A percentile compares a stretch with the other conserved stretches of the same genome.
Evolutionary conservation across 1,140 invertebrate species (phyloP).

Genomic region (Brachionus plicatilis): DNA sequence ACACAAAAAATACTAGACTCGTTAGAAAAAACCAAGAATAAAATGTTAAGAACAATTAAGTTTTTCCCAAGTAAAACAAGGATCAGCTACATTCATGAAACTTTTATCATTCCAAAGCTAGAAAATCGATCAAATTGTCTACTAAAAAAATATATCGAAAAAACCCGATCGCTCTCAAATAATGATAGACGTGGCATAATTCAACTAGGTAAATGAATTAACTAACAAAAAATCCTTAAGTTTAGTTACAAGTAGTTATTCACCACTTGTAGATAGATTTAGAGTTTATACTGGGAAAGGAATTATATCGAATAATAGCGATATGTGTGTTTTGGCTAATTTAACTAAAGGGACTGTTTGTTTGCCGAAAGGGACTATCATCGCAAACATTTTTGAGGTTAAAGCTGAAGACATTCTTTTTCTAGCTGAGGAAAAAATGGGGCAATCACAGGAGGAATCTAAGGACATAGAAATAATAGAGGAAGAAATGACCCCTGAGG

Average conservation of each 20-base stretch:
- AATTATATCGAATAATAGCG: not conserved
- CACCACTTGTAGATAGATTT: not conserved
- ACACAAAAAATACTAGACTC: too few species aligned
- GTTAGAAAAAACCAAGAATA: too few species aligned
- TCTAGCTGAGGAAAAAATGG: not conserved
- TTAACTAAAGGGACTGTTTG: not conserved
- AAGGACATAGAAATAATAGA: not conserved
- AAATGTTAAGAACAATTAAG: too few species aligned
- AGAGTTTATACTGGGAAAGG: not conserved
- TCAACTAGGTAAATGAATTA: too few species aligned
- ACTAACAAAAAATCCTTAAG: too few species aligned
- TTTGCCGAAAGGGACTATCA: not conserved
- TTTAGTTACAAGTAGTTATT: not conserved
- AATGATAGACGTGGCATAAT: too few species aligned
- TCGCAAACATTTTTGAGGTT: not conserved
- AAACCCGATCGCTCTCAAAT: too few species aligned
- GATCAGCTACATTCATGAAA: too few species aligned
- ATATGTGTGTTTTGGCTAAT: not conserved
- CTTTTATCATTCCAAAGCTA: too few species aligned
- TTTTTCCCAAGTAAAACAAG: too few species aligned
- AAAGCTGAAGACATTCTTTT: not conserved
- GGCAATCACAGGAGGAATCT: not conserved
- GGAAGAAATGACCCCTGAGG: not conserved
- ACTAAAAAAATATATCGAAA: too few species aligned
- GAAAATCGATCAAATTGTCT: too few species aligned